These are phyloP conservation scores for Nycticryphes semicollaris DNA, from an alignment of 2,113 vertebrate genomes.

Conservation along the genomic window DNA sequence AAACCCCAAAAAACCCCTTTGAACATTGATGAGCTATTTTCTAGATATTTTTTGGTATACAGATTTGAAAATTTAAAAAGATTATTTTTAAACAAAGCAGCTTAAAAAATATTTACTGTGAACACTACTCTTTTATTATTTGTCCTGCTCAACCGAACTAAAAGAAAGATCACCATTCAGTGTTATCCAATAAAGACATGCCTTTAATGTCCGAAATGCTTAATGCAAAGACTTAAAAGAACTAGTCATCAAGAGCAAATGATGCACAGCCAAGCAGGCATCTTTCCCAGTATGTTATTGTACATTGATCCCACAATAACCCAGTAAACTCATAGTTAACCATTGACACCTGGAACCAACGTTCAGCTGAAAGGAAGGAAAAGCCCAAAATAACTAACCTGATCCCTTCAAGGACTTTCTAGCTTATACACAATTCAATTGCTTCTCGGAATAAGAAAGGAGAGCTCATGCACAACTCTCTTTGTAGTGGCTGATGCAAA, in stretches of 20 bases:
- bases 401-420: not conserved
- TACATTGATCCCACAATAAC: not conserved
- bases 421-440: not conserved
- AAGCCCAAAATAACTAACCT: not conserved
- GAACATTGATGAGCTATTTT: not conserved
- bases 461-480: not conserved
- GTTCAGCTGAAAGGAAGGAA: not conserved
- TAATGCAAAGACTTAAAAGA: not conserved
- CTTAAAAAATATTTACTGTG: not conserved
- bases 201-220: not conserved
- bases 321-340: not conserved
- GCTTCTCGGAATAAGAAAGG: not conserved
- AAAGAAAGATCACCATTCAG: not conserved
- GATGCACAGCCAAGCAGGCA: not conserved
- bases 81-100: not conserved
- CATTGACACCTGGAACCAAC: not conserved
- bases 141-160: not conserved
- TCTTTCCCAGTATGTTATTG: not conserved
- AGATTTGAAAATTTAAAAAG: not conserved
- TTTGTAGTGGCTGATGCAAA: not conserved
- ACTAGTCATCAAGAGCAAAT: not conserved
- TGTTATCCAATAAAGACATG: not conserved
- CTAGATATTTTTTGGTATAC: not conserved
- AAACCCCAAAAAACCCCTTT: not conserved
- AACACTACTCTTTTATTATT: not conserved